Evolutionary conservation across 35 echinoderm and acorn worm species (phyloP), one percentile per base, ranked within the genome.

Genomic region (Anneissia japonica): DNA sequence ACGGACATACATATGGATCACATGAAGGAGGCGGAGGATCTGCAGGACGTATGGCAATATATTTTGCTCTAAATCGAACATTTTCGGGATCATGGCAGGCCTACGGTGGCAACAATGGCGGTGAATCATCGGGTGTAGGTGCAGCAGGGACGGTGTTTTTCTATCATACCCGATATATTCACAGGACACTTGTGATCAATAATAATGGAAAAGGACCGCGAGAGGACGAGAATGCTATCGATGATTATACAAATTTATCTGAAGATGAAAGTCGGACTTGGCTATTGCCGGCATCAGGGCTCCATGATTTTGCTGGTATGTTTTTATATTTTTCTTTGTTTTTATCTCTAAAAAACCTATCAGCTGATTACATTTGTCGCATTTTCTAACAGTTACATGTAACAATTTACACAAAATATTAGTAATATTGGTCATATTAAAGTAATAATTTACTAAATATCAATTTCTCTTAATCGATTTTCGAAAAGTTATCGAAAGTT

Each of bases 121-220:
- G 89, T 12, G 26, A 28, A 21, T 37, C 64, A 17, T 82, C 93
- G 4, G 93, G 89, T 12, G 88, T 56, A 72, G 93, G 93, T 74
- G 90, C 89, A 16, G 89, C 93, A 33, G 93, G 93, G 29, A 95
- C 93, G 30, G 88, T 89, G 46, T 91, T 95, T 74, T 95, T 95
- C 43, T 95, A 91, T 43, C 93, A 95, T 46, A 95, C 86, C 34
- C 83, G 93, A 91, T 95, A 85, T 35, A 76, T 86, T 37, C 93
- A 95, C 73, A 75, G 89, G 0, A 89, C 93, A 0, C 82, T 95
- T 39, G 51, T 95, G 30, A 74, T 95, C 19, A 88, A 95, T 72
- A 95, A 95, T 38, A 76, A 88, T 32, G 93, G 93, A 23, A 91
- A 77, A 72, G 86, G 82, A 76, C 89, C 93, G 3, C 39, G 34